Conservation (phyloP, 2,888 invertebrate genomes). For the Agonopterix heracliana region DNA sequence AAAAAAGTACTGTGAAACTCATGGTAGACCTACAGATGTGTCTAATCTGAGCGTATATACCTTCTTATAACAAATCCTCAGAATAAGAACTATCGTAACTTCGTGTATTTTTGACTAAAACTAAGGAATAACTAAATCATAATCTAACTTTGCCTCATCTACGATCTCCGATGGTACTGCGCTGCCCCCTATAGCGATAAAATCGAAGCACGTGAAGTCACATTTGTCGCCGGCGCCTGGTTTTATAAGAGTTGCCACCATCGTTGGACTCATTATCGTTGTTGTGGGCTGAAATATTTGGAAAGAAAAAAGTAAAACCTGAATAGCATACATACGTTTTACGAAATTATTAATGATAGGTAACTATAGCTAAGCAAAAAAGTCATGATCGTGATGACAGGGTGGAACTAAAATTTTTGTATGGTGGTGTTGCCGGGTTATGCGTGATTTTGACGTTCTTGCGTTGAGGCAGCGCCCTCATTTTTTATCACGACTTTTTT, state of each 20-base stretch:
- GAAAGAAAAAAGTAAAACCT: background rate
- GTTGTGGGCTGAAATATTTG: constrained; percentile 24
- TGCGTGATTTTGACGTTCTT: too few relatives aligned
- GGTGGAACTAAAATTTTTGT: too few relatives aligned
- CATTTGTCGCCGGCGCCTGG: constrained; percentile 34
- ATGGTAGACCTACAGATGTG: too few relatives aligned
- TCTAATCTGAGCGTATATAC: too few relatives aligned
- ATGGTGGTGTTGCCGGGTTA: too few relatives aligned
- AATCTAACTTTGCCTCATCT: constrained; percentile 19
- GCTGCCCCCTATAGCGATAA: constrained; percentile 41
- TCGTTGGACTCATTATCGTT: constrained; percentile 27
- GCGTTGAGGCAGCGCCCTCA: too few relatives aligned
- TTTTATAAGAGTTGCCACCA: constrained; percentile 37
- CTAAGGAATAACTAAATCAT: background rate
- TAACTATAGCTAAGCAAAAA: too few relatives aligned
- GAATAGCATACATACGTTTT: too few relatives aligned
- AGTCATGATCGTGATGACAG: too few relatives aligned
- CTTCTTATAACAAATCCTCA: background rate
- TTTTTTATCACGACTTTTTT: too few relatives aligned
- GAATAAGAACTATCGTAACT: background rate
- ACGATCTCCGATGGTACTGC: constrained; percentile 33
- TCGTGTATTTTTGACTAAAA: background rate
- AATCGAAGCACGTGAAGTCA: constrained; percentile 44
- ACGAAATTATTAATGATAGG: too few relatives aligned
- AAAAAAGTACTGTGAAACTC: too few relatives aligned